Conservation (phyloP, 2,113 vertebrate genomes). For the Scalopus aquaticus region DNA sequence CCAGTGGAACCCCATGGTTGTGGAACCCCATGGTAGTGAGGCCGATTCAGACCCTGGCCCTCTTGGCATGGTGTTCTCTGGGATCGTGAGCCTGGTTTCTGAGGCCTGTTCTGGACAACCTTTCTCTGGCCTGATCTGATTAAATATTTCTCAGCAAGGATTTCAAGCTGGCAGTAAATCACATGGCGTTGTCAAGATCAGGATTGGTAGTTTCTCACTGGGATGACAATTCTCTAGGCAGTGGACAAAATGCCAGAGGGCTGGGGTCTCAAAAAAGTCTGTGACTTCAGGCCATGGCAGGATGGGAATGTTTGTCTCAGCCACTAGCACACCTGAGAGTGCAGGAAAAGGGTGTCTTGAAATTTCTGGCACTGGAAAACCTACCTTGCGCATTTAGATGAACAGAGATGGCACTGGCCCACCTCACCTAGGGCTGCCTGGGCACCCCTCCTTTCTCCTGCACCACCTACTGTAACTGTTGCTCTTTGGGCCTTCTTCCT, state of each 20-base stretch:
- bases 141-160: background rate
- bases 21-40: background rate
- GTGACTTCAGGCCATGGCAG: background rate
- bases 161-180: background rate
- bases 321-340: background rate
- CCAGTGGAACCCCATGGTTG: background rate
- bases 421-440: background rate
- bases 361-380: background rate
- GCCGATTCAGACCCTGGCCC: background rate
- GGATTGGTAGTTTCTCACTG: background rate
- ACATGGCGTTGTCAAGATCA: background rate
- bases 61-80: background rate
- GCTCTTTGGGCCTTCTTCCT: background rate
- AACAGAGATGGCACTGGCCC: background rate
- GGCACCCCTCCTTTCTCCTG: background rate
- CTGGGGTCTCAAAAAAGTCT: background rate
- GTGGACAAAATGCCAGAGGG: background rate
- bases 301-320: background rate
- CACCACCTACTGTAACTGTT: background rate
- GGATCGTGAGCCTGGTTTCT: background rate
- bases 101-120: background rate
- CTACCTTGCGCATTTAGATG: background rate
- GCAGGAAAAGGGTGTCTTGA: background rate
- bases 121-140: slow-evolving; percentile 4
- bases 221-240: background rate